phyloP scores from a whole-genome alignment of 2,797 vertebrate genomes.

The Phalanger gymnotis region DNA sequence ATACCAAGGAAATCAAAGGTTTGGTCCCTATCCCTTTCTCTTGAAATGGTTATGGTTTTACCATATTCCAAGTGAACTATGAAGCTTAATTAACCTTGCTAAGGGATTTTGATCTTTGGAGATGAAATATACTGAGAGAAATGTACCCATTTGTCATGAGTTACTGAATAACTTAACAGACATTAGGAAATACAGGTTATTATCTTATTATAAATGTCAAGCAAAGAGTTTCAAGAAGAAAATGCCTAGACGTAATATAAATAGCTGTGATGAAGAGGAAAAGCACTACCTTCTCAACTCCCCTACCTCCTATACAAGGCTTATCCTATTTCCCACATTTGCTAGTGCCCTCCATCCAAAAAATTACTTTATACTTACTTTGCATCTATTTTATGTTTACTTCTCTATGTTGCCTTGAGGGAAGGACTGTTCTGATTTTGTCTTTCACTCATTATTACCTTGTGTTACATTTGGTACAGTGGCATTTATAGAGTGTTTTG shows the following conservation, averaged over 20 bases:
- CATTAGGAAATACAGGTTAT: neutral
- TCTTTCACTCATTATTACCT: neutral
- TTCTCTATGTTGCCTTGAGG: neutral
- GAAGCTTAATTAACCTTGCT: neutral
- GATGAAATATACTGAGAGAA: neutral
- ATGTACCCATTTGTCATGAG: neutral
- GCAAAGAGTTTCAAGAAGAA: neutral
- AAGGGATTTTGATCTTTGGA: neutral
- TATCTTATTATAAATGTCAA: neutral
- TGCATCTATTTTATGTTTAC: neutral
- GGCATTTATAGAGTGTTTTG: neutral
- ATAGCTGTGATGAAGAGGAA: neutral
- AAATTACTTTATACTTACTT: neutral
- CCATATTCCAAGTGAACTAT: neutral
- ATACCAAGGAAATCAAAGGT: neutral
- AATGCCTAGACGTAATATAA: neutral
- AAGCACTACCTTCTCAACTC: neutral
- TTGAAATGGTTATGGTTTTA: neutral
- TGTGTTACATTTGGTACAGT: neutral
- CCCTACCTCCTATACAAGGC: neutral
- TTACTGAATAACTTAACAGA: neutral
- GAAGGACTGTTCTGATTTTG: neutral
- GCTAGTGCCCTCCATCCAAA: neutral
- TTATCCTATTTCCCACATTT: neutral
- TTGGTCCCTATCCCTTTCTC: neutral